A percentile compares a stretch with the other conserved stretches of the same genome.
phyloP scores from a whole-genome alignment of 2,113 vertebrate species.

The Spea bombifrons region DNA sequence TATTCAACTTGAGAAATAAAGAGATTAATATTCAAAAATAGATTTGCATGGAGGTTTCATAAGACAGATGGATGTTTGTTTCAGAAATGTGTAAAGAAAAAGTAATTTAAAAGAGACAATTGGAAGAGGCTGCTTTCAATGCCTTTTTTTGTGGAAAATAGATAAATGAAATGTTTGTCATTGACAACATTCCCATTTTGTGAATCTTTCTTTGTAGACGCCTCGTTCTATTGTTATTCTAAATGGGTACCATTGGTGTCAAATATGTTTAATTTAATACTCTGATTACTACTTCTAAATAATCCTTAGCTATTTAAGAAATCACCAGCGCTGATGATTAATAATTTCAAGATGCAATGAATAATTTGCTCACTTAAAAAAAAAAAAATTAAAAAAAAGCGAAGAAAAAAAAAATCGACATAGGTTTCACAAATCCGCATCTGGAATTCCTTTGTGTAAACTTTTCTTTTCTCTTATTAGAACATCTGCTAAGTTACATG shows the following conservation, averaged over 20 bases:
- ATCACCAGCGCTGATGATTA: conserved; percentile 28
- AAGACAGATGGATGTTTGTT: conserved; percentile 47
- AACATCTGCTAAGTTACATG: conserved; percentile 55
- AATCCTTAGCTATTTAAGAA: conserved; percentile 53
- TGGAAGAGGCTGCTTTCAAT: conserved; percentile 24
- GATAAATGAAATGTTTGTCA: conserved; percentile 47
- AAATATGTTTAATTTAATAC: conserved; percentile 48
- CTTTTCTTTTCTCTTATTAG: conserved; percentile 48
- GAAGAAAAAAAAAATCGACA: conserved; percentile 36
- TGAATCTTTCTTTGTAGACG: conserved; percentile 38
- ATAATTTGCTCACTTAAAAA: conserved; percentile 44
- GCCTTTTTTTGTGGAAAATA: conserved; percentile 19
- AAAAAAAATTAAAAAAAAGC: conserved; percentile 14
- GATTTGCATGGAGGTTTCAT: conserved; percentile 52
- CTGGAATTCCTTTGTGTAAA: conserved; percentile 47
- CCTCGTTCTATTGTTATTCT: conserved; percentile 46
- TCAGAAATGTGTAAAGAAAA: conserved; percentile 26
- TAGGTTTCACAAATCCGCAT: conserved; percentile 36
- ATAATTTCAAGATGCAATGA: conserved; percentile 48
- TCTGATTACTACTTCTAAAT: conserved; percentile 49
- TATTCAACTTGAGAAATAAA: conserved; percentile 65
- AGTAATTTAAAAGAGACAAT: conserved; percentile 33
- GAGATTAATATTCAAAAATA: conserved; percentile 59
- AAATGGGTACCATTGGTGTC: conserved; percentile 48
- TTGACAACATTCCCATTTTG: conserved; percentile 37